phyloP scores from a whole-genome alignment of 2,888 invertebrate genomes.

The Tetanocera ferruginea region DNA sequence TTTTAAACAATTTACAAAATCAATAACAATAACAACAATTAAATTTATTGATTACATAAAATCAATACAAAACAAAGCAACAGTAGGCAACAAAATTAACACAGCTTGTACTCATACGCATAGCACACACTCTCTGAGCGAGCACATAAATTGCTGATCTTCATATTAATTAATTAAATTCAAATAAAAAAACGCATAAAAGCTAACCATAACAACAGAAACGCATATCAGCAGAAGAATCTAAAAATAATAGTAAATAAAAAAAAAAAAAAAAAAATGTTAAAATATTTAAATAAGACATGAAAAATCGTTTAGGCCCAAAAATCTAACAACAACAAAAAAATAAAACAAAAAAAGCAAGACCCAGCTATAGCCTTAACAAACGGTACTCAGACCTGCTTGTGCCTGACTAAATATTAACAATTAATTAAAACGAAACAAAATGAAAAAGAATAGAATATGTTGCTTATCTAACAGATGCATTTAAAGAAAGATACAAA shows the following conservation, averaged over 20 bases:
- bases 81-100: too few relatives aligned
- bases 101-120: too few relatives aligned
- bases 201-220: background rate
- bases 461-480: conserved; percentile 13
- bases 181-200: conserved; percentile 17
- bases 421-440: conserved; percentile 44
- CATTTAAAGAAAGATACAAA: conserved; percentile 25
- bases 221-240: background rate
- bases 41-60: too few relatives aligned
- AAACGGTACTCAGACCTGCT: background rate
- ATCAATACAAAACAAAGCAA: too few relatives aligned
- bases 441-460: background rate
- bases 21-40: background rate
- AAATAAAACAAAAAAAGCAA: background rate
- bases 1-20: conserved; percentile 12
- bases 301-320: conserved; percentile 15
- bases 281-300: conserved; percentile 7
- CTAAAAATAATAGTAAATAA: background rate
- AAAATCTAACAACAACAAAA: background rate
- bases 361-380: background rate
- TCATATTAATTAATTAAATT: conserved; percentile 2
- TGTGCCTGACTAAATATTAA: conserved; percentile 45
- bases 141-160: too few relatives aligned
- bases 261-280: background rate
- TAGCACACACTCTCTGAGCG: too few relatives aligned